Percentiles rank a stretch among this genome's conserved stretches.
Evolutionary conservation across 2,888 invertebrate genomes (phyloP).

Genomic region (Laothoe populi): DNA sequence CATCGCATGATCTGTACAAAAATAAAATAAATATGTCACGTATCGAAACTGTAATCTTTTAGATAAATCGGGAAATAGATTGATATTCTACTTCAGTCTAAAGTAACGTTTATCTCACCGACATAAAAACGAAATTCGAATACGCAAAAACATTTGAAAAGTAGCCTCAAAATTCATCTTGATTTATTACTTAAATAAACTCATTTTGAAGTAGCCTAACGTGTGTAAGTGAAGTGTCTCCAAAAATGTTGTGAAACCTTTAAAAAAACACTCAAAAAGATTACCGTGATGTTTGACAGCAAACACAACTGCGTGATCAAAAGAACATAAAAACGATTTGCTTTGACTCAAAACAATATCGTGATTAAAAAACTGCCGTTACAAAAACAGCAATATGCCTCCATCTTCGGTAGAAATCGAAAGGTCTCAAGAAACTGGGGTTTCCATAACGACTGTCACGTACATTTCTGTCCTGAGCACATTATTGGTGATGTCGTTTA

Average conservation of each 20-base stretch:
- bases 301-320: conserved; percentile 42
- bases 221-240: neutral
- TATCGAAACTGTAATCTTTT: conserved; percentile 9
- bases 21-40: neutral
- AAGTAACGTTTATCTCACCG: neutral
- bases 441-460: conserved; percentile 35
- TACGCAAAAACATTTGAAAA: neutral
- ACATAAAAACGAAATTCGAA: neutral
- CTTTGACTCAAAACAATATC: conserved; percentile 29
- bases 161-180: conserved; percentile 25
- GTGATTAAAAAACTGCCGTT: too few relatives aligned
- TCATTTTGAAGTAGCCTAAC: conserved; percentile 5
- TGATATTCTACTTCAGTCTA: neutral
- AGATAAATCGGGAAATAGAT: conserved; percentile 19
- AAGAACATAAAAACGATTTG: conserved; percentile 17
- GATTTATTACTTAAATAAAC: conserved; percentile 12
- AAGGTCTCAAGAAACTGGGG: conserved; percentile 5
- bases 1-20: neutral
- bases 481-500: conserved; percentile 56
- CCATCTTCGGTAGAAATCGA: conserved; percentile 31
- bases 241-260: conserved; percentile 4
- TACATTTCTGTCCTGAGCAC: conserved; percentile 49
- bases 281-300: conserved; percentile 23
- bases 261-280: neutral
- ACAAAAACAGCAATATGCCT: conserved; percentile 40